Percentiles rank a stretch among this genome's conserved stretches.
phyloP scores from a whole-genome alignment of 2,888 invertebrate genomes.

The Micropterix aruncella region DNA sequence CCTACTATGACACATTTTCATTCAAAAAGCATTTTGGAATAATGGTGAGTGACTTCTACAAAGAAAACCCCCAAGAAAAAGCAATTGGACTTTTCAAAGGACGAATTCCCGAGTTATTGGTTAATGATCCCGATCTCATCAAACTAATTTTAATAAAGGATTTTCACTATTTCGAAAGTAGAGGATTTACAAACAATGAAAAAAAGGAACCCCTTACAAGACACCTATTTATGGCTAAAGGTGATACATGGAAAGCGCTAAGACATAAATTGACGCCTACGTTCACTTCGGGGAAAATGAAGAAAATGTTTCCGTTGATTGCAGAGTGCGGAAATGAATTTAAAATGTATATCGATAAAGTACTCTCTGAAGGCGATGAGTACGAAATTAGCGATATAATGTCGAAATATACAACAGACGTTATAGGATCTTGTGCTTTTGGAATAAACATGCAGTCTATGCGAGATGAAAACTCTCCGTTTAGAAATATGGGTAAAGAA shows the following conservation, averaged over 20 bases:
- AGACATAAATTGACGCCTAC: slow-evolving; percentile 27
- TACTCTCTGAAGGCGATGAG: slow-evolving; percentile 8
- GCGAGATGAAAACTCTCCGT: slow-evolving; percentile 21
- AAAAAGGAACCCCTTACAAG: slow-evolving; percentile 22
- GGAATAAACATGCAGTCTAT: slow-evolving; percentile 26
- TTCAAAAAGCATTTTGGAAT: not conserved
- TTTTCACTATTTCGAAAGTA: slow-evolving; percentile 25
- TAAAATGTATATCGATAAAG: slow-evolving; percentile 14
- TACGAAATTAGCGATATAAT: slow-evolving; percentile 20
- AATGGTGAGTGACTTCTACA: not conserved
- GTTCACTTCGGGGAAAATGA: slow-evolving; percentile 32
- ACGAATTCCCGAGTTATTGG: slow-evolving; percentile 21
- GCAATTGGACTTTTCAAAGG: not conserved
- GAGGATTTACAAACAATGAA: slow-evolving; percentile 22
- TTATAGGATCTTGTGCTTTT: slow-evolving; percentile 28
- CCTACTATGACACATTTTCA: not conserved
- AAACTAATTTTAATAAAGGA: slow-evolving; percentile 23
- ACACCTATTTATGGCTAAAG: slow-evolving; percentile 22
- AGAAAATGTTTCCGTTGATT: slow-evolving; percentile 24
- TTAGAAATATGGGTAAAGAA: slow-evolving; percentile 12
- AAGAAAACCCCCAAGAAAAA: not conserved
- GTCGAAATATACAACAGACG: slow-evolving; percentile 28
- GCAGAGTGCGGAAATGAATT: slow-evolving; percentile 20
- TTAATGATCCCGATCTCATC: slow-evolving; percentile 23
- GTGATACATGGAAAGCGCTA: slow-evolving; percentile 28